phyloP scores from a whole-genome alignment of 2,113 vertebrate genomes.

The Leptodactylus fuscus region DNA sequence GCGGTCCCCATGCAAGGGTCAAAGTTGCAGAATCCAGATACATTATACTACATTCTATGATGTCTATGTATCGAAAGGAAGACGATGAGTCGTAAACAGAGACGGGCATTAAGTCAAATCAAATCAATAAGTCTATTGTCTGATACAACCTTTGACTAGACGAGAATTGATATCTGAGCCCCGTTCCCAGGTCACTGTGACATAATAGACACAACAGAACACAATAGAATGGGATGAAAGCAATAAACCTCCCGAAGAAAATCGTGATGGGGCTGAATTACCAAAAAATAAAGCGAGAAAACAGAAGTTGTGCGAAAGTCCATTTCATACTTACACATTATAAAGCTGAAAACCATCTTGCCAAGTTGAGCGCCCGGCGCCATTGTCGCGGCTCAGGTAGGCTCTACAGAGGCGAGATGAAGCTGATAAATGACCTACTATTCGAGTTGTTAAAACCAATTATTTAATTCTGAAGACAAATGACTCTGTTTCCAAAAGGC shows the following conservation, averaged over 20 bases:
- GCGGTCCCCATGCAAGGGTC: no score
- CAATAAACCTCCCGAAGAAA: not conserved
- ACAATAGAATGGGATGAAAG: not conserved
- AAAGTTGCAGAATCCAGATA: no score
- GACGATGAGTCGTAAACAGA: no score
- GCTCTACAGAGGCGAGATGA: conserved; percentile 39
- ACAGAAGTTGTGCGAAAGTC: not conserved
- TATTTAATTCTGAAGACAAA: conserved; percentile 25
- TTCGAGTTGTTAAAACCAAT: conserved; percentile 52
- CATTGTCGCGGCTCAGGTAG: conserved; percentile 8
- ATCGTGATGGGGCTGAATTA: no score
- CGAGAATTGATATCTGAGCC: not conserved
- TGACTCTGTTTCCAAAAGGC: conserved; percentile 48
- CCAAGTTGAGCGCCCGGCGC: conserved; percentile 10
- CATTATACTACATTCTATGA: no score
- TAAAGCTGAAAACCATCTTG: conserved; percentile 28
- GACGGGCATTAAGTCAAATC: not conserved
- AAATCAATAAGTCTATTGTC: not conserved
- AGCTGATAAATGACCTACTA: conserved; percentile 45
- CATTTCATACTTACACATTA: not conserved
- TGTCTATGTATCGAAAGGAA: not conserved
- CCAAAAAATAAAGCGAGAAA: no score
- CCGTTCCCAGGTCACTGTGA: not conserved
- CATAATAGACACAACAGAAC: conserved; percentile 14
- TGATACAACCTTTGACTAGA: not conserved